These are phyloP conservation scores for Mus caroli DNA, from an alignment of 2,797 vertebrate species.

Conservation along the genomic window DNA sequence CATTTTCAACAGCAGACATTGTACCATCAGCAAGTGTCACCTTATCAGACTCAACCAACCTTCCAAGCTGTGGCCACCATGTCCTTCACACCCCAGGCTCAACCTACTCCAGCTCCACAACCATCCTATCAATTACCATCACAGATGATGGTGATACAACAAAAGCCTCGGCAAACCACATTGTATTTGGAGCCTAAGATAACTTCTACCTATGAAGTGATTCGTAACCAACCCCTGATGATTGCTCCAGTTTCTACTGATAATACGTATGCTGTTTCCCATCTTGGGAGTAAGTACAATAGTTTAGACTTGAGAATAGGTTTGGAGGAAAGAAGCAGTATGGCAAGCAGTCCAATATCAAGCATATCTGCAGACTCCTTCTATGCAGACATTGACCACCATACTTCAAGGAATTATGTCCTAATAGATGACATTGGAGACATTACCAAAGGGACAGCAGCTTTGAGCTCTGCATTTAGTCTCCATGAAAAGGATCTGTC, in stretches of 20 bases:
- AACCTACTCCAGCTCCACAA: slow-evolving; percentile 93
- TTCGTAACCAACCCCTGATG: slow-evolving; percentile 97
- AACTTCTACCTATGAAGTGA: slow-evolving; percentile 97
- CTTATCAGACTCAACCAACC: slow-evolving; percentile 97
- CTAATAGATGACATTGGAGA: slow-evolving; percentile 99
- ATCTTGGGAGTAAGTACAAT: slow-evolving; percentile 95
- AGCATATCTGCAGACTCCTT: slow-evolving; percentile 99
- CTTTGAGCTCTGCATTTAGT: slow-evolving; percentile 94
- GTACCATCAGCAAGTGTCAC: slow-evolving; percentile 96
- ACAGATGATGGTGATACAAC: slow-evolving; percentile 96
- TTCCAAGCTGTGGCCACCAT: slow-evolving; percentile 96
- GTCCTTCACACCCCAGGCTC: slow-evolving; percentile 93
- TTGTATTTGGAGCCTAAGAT: slow-evolving; percentile 98
- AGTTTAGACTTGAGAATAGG: slow-evolving; percentile 97
- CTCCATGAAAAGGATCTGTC: slow-evolving; percentile 97
- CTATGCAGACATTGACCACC: slow-evolving; percentile 97
- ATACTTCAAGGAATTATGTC: slow-evolving; percentile 96
- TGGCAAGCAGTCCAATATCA: slow-evolving; percentile 98
- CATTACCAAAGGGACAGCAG: slow-evolving; percentile 95
- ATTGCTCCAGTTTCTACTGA: slow-evolving; percentile 97
- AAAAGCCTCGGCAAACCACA: slow-evolving; percentile 94
- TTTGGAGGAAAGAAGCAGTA: slow-evolving; percentile 96
- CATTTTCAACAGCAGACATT: slow-evolving; percentile 95
- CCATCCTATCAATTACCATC: slow-evolving; percentile 95
- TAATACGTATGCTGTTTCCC: slow-evolving; percentile 94